Evolutionary conservation across 2,113 vertebrate species (phyloP), one percentile per base, ranked within the genome.

Genomic region (Tiliqua scincoides): DNA sequence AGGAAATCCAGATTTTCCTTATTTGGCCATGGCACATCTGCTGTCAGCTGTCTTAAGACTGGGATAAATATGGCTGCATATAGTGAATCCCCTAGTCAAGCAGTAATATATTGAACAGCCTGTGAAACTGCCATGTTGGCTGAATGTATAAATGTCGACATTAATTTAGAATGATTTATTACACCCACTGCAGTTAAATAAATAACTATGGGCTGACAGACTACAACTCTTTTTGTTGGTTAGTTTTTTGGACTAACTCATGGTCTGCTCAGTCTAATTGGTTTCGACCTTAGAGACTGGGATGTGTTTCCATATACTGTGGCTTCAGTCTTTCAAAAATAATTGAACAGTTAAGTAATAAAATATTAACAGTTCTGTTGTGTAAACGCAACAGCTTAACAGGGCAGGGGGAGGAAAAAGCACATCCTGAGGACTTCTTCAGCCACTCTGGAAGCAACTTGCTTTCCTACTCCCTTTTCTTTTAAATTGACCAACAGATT

Each of bases 101-200:
- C 80, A 59, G 3, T 72, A 87, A 11, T 83, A 21, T 25, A 80
- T 30, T 35, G 12, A 89, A 30, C 17, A 92, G 57, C 54, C 77
- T 92, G 32, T 89, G 89, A 93, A 91, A 85, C 6, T 92, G 79
- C 68, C 70, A 83, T 83, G 76, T 40, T 79, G 35, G 15, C 1
- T 71, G 70, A 90, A 91, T 67, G 59, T 61, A 91, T 75, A 90
- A 93, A 90, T 91, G 78, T 75, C 83, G 93, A 77, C 59, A 88
- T 88, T 77, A 92, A 90, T 96, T 93, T 87, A 88, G 83, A 93
- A 88, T 92, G n/a, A 95, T 90, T 93, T 93, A 91, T 94, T 91
- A 75, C 12, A 75, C 90, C 48, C 6, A 35, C 83, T 17, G 54
- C 35, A 87, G 65, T 89, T 87, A 89, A 94, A 91, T 87, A 93